phyloP scores from a whole-genome alignment of 2,797 vertebrate genomes.

The Dipus sagitta region DNA sequence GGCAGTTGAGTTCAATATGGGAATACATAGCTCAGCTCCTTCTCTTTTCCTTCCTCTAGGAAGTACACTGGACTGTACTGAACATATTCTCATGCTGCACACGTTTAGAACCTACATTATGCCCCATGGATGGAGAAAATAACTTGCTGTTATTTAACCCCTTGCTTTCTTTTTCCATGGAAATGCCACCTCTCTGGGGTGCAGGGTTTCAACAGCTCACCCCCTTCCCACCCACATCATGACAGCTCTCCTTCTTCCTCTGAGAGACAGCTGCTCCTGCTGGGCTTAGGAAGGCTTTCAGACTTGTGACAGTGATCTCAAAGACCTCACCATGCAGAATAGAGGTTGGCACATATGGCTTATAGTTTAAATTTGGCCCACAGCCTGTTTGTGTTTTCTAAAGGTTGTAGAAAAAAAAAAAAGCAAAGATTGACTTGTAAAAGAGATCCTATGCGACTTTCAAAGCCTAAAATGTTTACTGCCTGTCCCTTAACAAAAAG shows the following conservation, averaged over 20 bases:
- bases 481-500: not conserved
- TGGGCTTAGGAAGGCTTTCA: not conserved
- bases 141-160: not conserved
- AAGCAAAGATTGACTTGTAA: not conserved
- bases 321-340: not conserved
- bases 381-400: conserved; percentile 38
- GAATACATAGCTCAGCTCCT: not conserved
- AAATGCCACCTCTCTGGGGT: not conserved
- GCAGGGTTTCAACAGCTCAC: not conserved
- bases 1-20: too few species aligned
- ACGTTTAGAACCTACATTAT: not conserved
- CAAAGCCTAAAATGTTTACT: conserved; percentile 49
- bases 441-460: not conserved
- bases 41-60: not conserved
- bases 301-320: not conserved
- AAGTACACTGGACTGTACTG: not conserved
- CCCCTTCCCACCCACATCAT: not conserved
- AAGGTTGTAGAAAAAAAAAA: conserved; percentile 30
- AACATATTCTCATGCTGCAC: not conserved
- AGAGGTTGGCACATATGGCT: not conserved
- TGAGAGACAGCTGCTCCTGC: not conserved
- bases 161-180: not conserved
- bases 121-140: not conserved
- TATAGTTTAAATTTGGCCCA: not conserved
- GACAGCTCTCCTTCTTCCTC: not conserved